Evolutionary conservation across 2,797 vertebrate genomes (phyloP).

Genomic region (Sebastes wilsoni): DNA sequence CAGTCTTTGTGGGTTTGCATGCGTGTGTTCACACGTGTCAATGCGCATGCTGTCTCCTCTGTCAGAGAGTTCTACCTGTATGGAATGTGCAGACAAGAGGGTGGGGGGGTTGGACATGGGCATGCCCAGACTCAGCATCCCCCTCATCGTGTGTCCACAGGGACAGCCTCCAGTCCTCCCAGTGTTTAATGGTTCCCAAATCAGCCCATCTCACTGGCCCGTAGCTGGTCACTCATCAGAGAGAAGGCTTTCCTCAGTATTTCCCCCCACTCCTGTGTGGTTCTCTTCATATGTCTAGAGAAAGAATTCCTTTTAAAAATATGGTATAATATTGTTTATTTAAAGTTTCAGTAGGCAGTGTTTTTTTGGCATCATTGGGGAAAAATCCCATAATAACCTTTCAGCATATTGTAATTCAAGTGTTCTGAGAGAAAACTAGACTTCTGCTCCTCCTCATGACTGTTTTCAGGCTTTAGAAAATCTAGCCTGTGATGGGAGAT

Average conservation of each 20-base stretch:
- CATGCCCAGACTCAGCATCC: slow-evolving; percentile 59
- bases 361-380: too few species aligned
- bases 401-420: too few species aligned
- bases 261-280: not conserved
- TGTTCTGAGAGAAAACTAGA: too few species aligned
- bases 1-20: not conserved
- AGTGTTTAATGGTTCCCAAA: slow-evolving; percentile 9
- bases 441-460: too few species aligned
- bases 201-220: not conserved
- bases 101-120: not conserved
- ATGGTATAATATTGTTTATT: not conserved
- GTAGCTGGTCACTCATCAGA: not conserved
- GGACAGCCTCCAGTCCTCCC: slow-evolving; percentile 8
- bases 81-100: slow-evolving; percentile 57
- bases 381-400: too few species aligned
- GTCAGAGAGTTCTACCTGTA: slow-evolving; percentile 41
- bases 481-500: rapidly evolving
- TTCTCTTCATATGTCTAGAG: not conserved
- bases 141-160: slow-evolving; percentile 41
- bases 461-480: too few species aligned
- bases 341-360: not conserved
- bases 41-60: slow-evolving; percentile 29
- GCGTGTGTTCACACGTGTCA: slow-evolving; percentile 36
- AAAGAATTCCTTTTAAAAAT: not conserved
- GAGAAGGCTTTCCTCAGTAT: not conserved